Percentiles rank a stretch among this genome's conserved stretches.
Conservation (phyloP, 2,888 invertebrate genomes). For the Melipona bicolor region DNA sequence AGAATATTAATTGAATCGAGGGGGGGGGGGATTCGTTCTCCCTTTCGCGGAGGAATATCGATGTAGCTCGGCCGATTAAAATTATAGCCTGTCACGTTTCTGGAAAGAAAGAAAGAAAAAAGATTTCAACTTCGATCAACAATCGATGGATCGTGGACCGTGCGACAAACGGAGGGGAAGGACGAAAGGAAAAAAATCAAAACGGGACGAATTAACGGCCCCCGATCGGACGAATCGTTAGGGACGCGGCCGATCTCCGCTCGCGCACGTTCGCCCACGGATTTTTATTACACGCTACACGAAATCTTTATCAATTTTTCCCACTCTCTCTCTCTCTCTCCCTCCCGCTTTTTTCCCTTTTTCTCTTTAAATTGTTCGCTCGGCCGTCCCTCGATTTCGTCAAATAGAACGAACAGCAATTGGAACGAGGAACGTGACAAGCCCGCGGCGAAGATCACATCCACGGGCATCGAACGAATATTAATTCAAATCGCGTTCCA, state of each 20-base stretch:
- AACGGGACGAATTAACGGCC: constrained; percentile 25
- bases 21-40: constrained; percentile 22
- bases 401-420: constrained; percentile 45
- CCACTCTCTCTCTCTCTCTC: neutral
- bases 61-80: constrained; percentile 53
- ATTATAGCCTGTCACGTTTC: constrained; percentile 33
- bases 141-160: constrained; percentile 6
- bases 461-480: constrained; percentile 48
- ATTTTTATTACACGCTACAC: constrained; percentile 1
- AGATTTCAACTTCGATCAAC: constrained; percentile 21
- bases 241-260: neutral
- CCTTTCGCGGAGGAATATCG: constrained; percentile 48
- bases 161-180: neutral
- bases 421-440: constrained; percentile 47
- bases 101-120: neutral
- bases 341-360: neutral
- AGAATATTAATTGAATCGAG: constrained; percentile 66
- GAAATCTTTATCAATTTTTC: constrained; percentile 1
- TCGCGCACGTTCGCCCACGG: neutral
- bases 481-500: constrained; percentile 61
- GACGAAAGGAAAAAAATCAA: neutral
- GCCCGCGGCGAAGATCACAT: constrained; percentile 56
- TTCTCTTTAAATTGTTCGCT: constrained; percentile 2
- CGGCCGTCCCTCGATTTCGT: constrained; percentile 38
- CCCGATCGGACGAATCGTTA: constrained; percentile 20